Evolutionary conservation across 2,797 vertebrate species (phyloP).

Genomic region (Poecilia wingei): DNA sequence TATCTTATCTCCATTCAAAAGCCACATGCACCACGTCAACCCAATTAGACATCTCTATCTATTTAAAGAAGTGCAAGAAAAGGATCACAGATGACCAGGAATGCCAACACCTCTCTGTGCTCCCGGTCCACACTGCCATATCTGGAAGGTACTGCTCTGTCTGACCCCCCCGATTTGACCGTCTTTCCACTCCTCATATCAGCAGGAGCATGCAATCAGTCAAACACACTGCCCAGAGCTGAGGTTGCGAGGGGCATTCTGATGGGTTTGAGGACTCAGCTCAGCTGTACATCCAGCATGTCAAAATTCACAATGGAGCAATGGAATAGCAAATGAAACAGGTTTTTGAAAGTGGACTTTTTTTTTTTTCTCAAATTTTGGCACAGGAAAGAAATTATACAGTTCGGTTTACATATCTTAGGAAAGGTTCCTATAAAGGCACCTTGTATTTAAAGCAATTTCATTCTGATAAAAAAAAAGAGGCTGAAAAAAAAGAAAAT

Average conservation of each 20-base stretch:
- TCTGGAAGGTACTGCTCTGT: slow-evolving; percentile 48
- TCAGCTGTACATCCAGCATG: slow-evolving; percentile 25
- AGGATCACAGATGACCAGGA: slow-evolving; percentile 39
- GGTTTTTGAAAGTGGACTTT: neutral
- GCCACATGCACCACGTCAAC: slow-evolving; percentile 38
- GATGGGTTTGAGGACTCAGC: slow-evolving; percentile 8
- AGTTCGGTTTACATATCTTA: neutral
- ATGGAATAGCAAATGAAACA: slow-evolving; percentile 11
- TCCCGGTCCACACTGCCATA: slow-evolving; percentile 50
- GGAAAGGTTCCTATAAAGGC: neutral
- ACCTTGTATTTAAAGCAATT: neutral
- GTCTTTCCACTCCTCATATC: slow-evolving; percentile 71
- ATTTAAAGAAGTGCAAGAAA: slow-evolving; percentile 59
- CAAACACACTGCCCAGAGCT: slow-evolving; percentile 48
- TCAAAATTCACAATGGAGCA: neutral
- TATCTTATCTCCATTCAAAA: slow-evolving; percentile 59
- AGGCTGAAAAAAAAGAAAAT: neutral
- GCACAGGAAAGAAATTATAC: neutral
- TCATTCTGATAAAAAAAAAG: neutral
- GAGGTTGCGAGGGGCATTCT: slow-evolving; percentile 27
- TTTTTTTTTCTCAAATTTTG: neutral
- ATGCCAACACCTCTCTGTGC: slow-evolving; percentile 61
- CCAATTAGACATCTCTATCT: slow-evolving; percentile 47
- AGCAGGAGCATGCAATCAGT: slow-evolving; percentile 64
- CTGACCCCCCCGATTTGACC: slow-evolving; percentile 62